Evolutionary conservation across 2,113 vertebrate genomes (phyloP).

Genomic region (Ornithorhynchus anatinus): DNA sequence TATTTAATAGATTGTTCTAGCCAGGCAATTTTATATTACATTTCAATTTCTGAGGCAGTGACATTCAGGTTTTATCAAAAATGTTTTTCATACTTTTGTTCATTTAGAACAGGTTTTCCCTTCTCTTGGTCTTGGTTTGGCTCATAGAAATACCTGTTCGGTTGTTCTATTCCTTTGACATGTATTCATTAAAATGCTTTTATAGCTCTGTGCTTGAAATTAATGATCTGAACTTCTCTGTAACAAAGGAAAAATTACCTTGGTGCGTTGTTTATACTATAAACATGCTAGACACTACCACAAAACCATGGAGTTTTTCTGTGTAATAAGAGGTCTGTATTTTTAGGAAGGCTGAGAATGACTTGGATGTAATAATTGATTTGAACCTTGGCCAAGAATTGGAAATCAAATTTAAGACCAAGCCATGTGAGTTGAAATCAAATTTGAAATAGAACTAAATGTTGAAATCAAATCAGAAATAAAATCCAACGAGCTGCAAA

Average conservation of each 20-base stretch:
- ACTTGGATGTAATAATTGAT: not conserved
- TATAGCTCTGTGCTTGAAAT: not conserved
- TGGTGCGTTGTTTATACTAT: not conserved
- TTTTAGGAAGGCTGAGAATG: not conserved
- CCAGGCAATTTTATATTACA: not conserved
- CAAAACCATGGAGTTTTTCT: not conserved
- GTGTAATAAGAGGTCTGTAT: not conserved
- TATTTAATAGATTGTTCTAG: not conserved
- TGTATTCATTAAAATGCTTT: not conserved
- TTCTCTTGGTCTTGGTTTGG: not conserved
- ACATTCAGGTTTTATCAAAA: not conserved
- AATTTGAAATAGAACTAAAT: too few relatives aligned
- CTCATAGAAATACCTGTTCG: not conserved
- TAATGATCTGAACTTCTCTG: not conserved
- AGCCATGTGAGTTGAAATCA: too few relatives aligned
- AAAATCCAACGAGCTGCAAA: not conserved
- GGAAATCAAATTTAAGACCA: too few relatives aligned
- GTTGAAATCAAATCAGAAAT: too few relatives aligned
- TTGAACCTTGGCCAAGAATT: not conserved
- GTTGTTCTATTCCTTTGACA: not conserved
- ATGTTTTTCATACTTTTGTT: conserved; percentile 2
- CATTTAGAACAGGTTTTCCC: not conserved
- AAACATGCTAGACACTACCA: not conserved
- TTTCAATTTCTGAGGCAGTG: not conserved
- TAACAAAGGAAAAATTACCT: conserved; percentile 2